These are phyloP conservation scores for Ferdinandea cuprea DNA, from an alignment of 2,888 invertebrate genomes.

Conservation along the genomic window DNA sequence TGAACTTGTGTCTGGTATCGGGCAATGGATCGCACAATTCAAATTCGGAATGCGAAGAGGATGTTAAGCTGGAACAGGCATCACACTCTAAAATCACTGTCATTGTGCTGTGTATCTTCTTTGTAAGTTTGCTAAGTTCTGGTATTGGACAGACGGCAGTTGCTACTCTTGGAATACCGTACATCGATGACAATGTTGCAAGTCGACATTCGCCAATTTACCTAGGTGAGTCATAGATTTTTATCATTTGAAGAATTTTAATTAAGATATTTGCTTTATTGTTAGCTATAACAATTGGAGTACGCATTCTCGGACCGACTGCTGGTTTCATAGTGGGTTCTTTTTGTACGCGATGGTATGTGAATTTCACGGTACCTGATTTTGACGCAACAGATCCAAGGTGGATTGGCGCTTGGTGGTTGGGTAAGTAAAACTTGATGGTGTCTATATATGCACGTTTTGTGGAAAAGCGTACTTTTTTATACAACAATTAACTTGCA, in stretches of 20 bases:
- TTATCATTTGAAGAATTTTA: neutral
- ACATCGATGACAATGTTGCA: constrained; percentile 96
- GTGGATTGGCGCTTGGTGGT: constrained; percentile 99
- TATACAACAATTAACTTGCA: neutral
- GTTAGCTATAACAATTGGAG: constrained; percentile 95
- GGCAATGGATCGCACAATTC: constrained; percentile 48
- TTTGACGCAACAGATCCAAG: constrained; percentile 91
- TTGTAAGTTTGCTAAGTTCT: constrained; percentile 93
- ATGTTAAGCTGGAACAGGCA: constrained; percentile 86
- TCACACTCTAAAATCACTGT: constrained; percentile 90
- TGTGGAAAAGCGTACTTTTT: neutral
- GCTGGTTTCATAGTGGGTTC: constrained; percentile 95
- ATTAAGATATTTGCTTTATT: constrained; percentile 78
- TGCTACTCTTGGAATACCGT: constrained; percentile 95
- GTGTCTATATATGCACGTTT: neutral
- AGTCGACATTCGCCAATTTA: constrained; percentile 95
- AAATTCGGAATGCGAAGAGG: constrained; percentile 85
- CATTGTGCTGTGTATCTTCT: constrained; percentile 93
- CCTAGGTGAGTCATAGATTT: constrained; percentile 86
- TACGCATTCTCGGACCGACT: constrained; percentile 94
- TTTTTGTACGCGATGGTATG: constrained; percentile 93
- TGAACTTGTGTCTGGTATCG: constrained; percentile 82
- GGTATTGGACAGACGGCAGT: constrained; percentile 97
- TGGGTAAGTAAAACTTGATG: constrained; percentile 81
- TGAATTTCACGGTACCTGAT: constrained; percentile 90